Evolutionary conservation across 2,888 invertebrate genomes (phyloP), one percentile per base, ranked within the genome.

Genomic region (Drosophila picticornis): DNA sequence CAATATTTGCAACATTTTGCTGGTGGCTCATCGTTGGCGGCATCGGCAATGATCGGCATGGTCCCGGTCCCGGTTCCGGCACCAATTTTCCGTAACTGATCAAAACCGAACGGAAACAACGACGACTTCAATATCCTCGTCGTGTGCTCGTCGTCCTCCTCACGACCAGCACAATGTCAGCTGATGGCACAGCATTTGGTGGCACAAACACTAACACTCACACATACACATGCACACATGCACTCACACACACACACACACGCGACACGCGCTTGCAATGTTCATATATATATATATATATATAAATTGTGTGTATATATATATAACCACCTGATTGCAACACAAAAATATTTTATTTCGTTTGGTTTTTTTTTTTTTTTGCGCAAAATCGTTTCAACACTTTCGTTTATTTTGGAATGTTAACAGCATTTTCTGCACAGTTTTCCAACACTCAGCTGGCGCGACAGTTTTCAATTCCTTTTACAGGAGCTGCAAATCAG

Each of bases 1-100:
- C 97, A 97, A 94, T 96, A 96, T 95, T 96, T 96, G 96, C 97
- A 97, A 96, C 97, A 96, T 95, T 97, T 97, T 94, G 97, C 96
- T 95, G 96, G 96, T 94, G 97, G 96, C 94, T 95, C 95, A 94
- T 95, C 95, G 88, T 88, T 86, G 85, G 70, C 78, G 94, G 94
- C 93, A 93, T 94, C 95, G 93, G 94, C 94, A 94, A 95, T 94
- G 94, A 95, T 95, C 94, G 95, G 95, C 95, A 95, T 95, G 93
- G 93, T 94, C 94, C 92, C 70, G 72, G 63, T 57, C 52, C 71
- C 58, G 67, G 48, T 61, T 46, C 63, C 69, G 73, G 53, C 56
- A 57, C 71, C 71, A 70, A 70, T 40, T 22, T 22, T 57, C 40
- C 51, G 46, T 46, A 64, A 31, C 51, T 53, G 66, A 65, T 56